phyloP scores from a whole-genome alignment of 2,888 invertebrate genomes.

The Oscheius sp. region DNA sequence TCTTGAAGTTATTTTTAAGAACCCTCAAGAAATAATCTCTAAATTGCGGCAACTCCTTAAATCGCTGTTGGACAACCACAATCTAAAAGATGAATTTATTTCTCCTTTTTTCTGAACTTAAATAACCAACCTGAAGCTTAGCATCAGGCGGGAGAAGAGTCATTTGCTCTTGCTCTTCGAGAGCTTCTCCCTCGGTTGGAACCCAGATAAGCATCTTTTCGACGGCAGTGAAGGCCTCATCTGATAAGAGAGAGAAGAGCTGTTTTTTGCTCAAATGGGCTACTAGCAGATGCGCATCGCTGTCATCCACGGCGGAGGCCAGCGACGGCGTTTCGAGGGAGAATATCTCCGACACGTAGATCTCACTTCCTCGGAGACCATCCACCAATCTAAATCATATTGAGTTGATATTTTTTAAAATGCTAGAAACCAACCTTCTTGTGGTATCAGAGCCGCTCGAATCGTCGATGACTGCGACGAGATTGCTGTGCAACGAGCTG shows the following conservation, averaged over 20 bases:
- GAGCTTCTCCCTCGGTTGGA: slow-evolving; percentile 55
- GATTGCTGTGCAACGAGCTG: slow-evolving; percentile 55
- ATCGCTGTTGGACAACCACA: slow-evolving; percentile 52
- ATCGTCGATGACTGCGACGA: slow-evolving; percentile 62
- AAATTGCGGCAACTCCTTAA: slow-evolving; percentile 61
- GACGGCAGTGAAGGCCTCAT: slow-evolving; percentile 41
- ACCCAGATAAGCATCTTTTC: slow-evolving; percentile 57
- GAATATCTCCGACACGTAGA: slow-evolving; percentile 59
- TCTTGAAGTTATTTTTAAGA: slow-evolving; percentile 65
- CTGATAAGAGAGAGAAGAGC: slow-evolving; percentile 27
- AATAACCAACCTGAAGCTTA: slow-evolving; percentile 37
- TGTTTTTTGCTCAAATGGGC: slow-evolving; percentile 54
- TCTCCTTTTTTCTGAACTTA: not conserved
- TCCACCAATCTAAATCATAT: slow-evolving; percentile 42
- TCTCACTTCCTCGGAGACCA: slow-evolving; percentile 52
- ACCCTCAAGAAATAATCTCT: slow-evolving; percentile 67
- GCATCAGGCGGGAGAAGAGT: slow-evolving; percentile 40
- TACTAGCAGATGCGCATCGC: slow-evolving; percentile 60
- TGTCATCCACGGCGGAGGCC: slow-evolving; percentile 54
- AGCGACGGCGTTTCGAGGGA: slow-evolving; percentile 57
- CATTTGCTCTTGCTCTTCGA: slow-evolving; percentile 47
- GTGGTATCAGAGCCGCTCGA: slow-evolving; percentile 45
- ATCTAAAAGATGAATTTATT: slow-evolving; percentile 33
- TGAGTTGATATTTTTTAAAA: not conserved
- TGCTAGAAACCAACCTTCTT: slow-evolving; percentile 33